A percentile compares a stretch with the other conserved stretches of the same genome.
Conservation (phyloP, 2,888 invertebrate genomes). For the Bruchidius siliquastri region DNA sequence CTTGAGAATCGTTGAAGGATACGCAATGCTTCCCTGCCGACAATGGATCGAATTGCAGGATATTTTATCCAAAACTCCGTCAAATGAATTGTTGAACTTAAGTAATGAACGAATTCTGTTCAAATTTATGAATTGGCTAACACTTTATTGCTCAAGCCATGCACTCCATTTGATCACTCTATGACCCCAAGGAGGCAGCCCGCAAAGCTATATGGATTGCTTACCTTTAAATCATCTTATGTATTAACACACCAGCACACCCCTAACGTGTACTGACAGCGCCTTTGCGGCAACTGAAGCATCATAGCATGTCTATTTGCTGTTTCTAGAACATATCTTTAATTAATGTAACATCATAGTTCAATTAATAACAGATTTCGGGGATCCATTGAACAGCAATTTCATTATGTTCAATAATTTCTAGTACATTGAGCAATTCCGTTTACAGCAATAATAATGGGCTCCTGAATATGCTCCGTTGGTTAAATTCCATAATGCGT, state of each 20-base stretch:
- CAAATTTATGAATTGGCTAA: too few species aligned
- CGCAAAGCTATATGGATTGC: too few species aligned
- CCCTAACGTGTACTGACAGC: neutral
- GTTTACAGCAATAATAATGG: neutral
- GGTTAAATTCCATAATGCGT: neutral
- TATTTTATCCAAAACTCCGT: too few species aligned
- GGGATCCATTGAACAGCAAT: neutral
- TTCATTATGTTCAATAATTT: neutral
- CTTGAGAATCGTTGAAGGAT: too few species aligned
- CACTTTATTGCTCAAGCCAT: too few species aligned
- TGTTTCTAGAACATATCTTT: neutral
- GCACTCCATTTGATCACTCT: too few species aligned
- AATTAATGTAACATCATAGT: neutral
- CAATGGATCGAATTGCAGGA: too few species aligned
- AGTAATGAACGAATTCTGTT: too few species aligned
- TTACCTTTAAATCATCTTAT: too few species aligned
- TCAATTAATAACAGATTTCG: neutral
- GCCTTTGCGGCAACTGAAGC: neutral
- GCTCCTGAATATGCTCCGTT: neutral
- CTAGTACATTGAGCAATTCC: neutral
- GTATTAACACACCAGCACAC: neutral
- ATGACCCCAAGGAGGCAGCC: too few species aligned
- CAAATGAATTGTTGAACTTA: too few species aligned
- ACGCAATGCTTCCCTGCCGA: too few species aligned
- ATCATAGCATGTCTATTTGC: neutral